These are phyloP conservation scores for Hystrix brachyura DNA, from an alignment of 2,113 vertebrate species.

Conservation along the genomic window DNA sequence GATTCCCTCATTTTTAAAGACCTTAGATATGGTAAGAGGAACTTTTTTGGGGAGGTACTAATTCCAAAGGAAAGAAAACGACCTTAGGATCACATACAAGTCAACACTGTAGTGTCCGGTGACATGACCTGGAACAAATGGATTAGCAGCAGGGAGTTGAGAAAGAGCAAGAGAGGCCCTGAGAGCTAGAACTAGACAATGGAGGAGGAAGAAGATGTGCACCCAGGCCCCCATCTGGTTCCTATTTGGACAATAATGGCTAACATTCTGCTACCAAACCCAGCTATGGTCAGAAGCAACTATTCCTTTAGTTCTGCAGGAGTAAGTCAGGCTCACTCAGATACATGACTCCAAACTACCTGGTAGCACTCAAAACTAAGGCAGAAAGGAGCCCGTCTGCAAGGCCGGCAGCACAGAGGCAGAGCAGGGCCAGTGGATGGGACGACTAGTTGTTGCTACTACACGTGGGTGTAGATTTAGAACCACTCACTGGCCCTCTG, in stretches of 20 bases:
- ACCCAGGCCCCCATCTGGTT: background rate
- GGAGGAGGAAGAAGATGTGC: background rate
- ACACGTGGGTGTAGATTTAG: too few species aligned
- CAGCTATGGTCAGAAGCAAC: background rate
- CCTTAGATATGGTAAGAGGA: background rate
- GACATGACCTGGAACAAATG: conserved; percentile 35
- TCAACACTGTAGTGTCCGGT: background rate
- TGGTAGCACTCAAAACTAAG: background rate
- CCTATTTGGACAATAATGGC: background rate
- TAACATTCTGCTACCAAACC: background rate
- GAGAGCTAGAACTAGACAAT: background rate
- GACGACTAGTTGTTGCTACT: background rate
- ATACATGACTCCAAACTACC: background rate
- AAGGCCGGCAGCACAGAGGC: background rate
- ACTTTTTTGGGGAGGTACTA: background rate
- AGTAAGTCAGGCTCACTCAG: background rate
- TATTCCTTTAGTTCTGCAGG: background rate
- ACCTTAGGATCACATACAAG: background rate
- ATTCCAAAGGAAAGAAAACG: background rate
- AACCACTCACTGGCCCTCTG: background rate
- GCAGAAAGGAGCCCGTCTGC: background rate
- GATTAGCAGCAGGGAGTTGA: background rate
- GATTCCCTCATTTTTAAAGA: background rate
- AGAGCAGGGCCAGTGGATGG: background rate
- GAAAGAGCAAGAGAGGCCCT: background rate